Conservation (phyloP, 2,888 invertebrate species). For the Heliconius ismenius region DNA sequence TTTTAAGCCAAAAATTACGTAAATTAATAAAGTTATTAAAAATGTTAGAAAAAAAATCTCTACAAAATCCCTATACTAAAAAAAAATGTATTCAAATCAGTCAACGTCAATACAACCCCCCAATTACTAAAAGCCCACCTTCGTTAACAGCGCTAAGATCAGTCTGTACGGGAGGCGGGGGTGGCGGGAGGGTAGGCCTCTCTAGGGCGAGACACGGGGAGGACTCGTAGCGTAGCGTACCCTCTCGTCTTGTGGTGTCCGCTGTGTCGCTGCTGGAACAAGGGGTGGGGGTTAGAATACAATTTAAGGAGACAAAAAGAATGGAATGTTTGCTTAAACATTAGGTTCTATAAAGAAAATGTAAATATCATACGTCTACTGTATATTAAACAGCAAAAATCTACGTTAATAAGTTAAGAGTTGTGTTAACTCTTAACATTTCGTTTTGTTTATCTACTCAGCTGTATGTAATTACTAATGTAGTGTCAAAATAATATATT, state of each 20-base stretch:
- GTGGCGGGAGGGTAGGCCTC: constrained; percentile 63
- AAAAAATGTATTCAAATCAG: constrained; percentile 54
- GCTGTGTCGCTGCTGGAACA: constrained; percentile 71
- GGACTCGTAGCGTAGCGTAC: constrained; percentile 60
- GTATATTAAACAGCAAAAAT: too few relatives aligned
- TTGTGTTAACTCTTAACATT: too few relatives aligned
- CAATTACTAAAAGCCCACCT: constrained; percentile 59
- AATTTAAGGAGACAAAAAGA: background rate
- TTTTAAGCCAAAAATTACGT: background rate
- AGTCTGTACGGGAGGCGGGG: constrained; percentile 52
- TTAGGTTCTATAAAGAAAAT: too few relatives aligned
- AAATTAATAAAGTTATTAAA: background rate
- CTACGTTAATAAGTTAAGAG: too few relatives aligned
- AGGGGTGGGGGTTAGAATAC: background rate
- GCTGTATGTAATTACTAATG: too few relatives aligned
- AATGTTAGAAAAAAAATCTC: background rate
- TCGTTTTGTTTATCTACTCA: too few relatives aligned
- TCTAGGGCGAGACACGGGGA: constrained; percentile 69
- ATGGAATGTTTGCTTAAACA: too few relatives aligned
- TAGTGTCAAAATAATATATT: too few relatives aligned
- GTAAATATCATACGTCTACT: too few relatives aligned
- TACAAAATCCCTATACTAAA: background rate
- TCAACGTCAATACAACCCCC: constrained; percentile 56
- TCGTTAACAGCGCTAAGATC: constrained; percentile 81
- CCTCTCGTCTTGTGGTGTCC: constrained; percentile 52